These are phyloP conservation scores for Oceanodroma tethys DNA, from an alignment of 2,113 vertebrate genomes.

Conservation along the genomic window DNA sequence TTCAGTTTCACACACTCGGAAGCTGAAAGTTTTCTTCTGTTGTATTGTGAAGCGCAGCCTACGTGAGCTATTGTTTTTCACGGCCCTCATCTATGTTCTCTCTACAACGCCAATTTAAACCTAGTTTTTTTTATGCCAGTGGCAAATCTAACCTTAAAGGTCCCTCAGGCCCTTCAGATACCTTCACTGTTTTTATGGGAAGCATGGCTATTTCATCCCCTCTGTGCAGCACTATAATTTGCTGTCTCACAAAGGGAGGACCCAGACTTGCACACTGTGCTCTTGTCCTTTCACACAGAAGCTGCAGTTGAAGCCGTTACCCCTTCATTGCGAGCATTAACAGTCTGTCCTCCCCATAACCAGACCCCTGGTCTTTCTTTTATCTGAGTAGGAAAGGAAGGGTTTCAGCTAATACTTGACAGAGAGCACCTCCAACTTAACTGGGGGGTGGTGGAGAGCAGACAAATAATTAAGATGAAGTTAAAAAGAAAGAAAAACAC, in stretches of 20 bases:
- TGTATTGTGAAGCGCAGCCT: neutral
- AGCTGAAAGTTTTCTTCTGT: neutral
- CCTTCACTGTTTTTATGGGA: neutral
- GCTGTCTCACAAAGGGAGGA: neutral
- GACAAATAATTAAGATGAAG: neutral
- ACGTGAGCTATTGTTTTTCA: neutral
- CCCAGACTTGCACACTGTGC: neutral
- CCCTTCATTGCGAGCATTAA: neutral
- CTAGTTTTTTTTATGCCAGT: neutral
- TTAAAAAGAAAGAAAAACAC: neutral
- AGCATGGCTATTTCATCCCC: neutral
- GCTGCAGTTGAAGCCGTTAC: neutral
- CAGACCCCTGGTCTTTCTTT: neutral
- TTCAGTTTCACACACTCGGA: neutral
- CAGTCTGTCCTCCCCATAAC: neutral
- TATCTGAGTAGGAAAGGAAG: neutral
- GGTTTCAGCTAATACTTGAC: neutral
- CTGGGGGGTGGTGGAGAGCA: rapidly evolving
- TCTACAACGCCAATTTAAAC: neutral
- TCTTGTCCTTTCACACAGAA: neutral
- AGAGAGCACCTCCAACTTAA: neutral
- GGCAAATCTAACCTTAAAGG: neutral
- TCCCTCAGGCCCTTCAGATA: neutral
- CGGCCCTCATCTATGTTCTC: no score
- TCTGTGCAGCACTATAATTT: neutral